A percentile compares a stretch with the other conserved stretches of the same genome.
Evolutionary conservation across 1,140 invertebrate genomes (phyloP).

Genomic region (Laodelphax striatellus): DNA sequence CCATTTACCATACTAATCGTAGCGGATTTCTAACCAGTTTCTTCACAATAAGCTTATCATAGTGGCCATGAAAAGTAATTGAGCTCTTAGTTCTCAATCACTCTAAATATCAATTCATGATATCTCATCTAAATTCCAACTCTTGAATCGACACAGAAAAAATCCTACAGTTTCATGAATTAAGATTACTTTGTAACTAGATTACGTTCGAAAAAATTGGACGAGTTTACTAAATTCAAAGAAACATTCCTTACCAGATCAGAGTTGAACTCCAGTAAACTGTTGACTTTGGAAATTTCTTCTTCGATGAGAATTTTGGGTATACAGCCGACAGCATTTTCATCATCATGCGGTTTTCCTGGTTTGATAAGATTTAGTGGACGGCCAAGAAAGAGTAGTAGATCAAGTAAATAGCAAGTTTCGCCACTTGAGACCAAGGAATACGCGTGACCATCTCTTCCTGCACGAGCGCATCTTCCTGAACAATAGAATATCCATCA

Average conservation of each 20-base stretch:
- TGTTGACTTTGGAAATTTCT: conserved; percentile 62
- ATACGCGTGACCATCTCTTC: conserved; percentile 76
- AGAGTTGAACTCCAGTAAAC: conserved; percentile 54
- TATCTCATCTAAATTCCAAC: too few species aligned
- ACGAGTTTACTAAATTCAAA: background rate
- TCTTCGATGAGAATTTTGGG: conserved; percentile 76
- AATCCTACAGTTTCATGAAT: too few species aligned
- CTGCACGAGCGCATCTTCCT: conserved; percentile 94
- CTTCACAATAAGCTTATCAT: too few species aligned
- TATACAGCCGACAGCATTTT: conserved; percentile 55
- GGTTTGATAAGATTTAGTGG: conserved; percentile 48
- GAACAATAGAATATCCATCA: conserved; percentile 16
- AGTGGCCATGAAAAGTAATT: too few species aligned
- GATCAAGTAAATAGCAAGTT: conserved; percentile 80
- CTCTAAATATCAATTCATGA: too few species aligned
- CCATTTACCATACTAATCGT: too few species aligned
- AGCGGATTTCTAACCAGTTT: too few species aligned
- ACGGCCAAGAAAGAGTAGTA: conserved; percentile 86
- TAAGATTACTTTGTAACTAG: too few species aligned
- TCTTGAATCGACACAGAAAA: too few species aligned
- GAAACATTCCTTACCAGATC: conserved; percentile 54
- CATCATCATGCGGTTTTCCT: conserved; percentile 28
- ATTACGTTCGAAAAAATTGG: background rate
- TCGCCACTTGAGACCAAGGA: conserved; percentile 85
- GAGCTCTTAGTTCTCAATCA: too few species aligned